Evolutionary conservation across 2,888 invertebrate genomes (phyloP).

Genomic region (Troglohyphantes excavatus): DNA sequence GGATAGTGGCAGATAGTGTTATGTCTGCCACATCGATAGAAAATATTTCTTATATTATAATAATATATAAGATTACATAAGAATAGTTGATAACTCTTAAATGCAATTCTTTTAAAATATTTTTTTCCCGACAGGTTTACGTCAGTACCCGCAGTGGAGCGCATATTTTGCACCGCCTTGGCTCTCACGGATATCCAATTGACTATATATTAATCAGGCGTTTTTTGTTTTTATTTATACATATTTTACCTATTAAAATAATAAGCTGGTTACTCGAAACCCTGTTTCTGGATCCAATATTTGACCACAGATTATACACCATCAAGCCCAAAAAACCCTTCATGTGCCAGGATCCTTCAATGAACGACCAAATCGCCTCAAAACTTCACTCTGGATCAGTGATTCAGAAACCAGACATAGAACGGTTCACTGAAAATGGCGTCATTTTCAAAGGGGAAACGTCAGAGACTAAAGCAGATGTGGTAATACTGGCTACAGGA

Average conservation of each 20-base stretch:
- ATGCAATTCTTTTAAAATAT: too few relatives aligned
- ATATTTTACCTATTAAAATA: slow-evolving; percentile 9
- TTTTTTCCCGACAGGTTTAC: slow-evolving; percentile 47
- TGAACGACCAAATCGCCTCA: slow-evolving; percentile 83
- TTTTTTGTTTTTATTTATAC: neutral
- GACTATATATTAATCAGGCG: slow-evolving; percentile 43
- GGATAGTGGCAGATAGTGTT: too few relatives aligned
- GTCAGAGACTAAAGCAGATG: slow-evolving; percentile 81
- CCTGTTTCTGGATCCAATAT: slow-evolving; percentile 80
- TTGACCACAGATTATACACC: slow-evolving; percentile 82
- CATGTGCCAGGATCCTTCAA: slow-evolving; percentile 80
- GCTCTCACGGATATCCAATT: slow-evolving; percentile 47
- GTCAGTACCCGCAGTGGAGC: slow-evolving; percentile 61
- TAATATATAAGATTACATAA: too few relatives aligned
- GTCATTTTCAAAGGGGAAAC: slow-evolving; percentile 81
- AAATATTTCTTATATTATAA: too few relatives aligned
- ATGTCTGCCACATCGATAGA: too few relatives aligned
- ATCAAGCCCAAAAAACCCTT: slow-evolving; percentile 82
- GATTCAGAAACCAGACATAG: slow-evolving; percentile 81
- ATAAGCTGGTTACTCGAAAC: slow-evolving; percentile 51
- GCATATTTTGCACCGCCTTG: slow-evolving; percentile 75
- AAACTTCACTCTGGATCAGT: slow-evolving; percentile 82
- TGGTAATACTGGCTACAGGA: slow-evolving; percentile 82
- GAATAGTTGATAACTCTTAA: too few relatives aligned
- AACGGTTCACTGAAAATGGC: slow-evolving; percentile 80